Conservation (phyloP, 2,888 invertebrate species). For the Notodonta dromedarius region DNA sequence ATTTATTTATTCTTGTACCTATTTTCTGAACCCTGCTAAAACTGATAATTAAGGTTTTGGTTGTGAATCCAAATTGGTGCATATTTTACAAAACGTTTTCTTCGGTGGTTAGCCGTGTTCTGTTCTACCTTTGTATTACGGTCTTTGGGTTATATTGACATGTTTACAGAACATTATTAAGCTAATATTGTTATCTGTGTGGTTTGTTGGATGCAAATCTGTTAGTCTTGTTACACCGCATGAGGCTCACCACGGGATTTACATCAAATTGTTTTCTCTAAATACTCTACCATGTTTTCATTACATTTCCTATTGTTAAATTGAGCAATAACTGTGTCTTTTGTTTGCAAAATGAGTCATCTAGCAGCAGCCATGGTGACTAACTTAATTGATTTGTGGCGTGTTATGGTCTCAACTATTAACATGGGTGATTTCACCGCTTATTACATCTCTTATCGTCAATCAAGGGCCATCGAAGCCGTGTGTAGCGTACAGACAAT, state of each 20-base stretch:
- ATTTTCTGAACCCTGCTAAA: conserved; percentile 1
- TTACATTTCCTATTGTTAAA: conserved; percentile 46
- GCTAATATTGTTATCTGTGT: background rate
- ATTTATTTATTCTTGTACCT: background rate
- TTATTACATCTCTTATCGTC: conserved; percentile 37
- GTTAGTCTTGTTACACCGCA: conserved; percentile 33
- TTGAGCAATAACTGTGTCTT: conserved; percentile 42
- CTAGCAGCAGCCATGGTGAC: conserved; percentile 61
- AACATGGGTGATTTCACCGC: conserved; percentile 64
- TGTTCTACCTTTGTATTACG: background rate
- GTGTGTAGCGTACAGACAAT: conserved; percentile 20
- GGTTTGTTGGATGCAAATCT: conserved; percentile 8
- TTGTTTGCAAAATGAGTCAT: conserved; percentile 69
- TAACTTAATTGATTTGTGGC: conserved; percentile 76
- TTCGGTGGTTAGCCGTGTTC: background rate
- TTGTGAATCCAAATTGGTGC: conserved; percentile 16
- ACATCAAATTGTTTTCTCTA: conserved; percentile 31
- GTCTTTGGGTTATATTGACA: background rate
- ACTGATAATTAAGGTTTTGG: conserved; percentile 19
- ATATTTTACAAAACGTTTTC: conserved; percentile 12
- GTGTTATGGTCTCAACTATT: conserved; percentile 71
- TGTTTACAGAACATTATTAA: background rate
- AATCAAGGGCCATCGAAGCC: conserved; percentile 29
- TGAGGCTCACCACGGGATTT: conserved; percentile 37
- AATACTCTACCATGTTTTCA: conserved; percentile 38